Evolutionary conservation across 2,797 vertebrate genomes (phyloP), one percentile per base, ranked within the genome.

Genomic region (Dallia pectoralis): DNA sequence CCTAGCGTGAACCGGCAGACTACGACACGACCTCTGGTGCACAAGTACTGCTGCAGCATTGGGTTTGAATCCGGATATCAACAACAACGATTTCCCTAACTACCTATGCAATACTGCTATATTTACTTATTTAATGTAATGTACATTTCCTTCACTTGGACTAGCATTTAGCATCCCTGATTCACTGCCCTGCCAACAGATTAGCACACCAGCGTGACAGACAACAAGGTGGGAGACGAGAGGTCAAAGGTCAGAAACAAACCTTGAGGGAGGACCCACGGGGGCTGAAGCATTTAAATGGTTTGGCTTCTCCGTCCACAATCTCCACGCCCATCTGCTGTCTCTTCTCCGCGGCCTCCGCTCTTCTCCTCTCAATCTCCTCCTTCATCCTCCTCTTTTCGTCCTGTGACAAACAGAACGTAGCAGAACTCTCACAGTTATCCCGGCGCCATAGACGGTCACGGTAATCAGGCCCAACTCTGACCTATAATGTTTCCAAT

Each of bases 301-400:
- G 95, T 65, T 96, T 96, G 80, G 91, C 96, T 56, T 95, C 94
- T 11, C 92, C 89, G 1, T 93, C 93, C 48, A 90, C n/a, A 0
- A 48, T 65, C 49, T 18, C 83, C 9, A 98, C 97, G n/a, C 96
- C 97, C 80, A 95, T 93, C 85, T 96, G 97, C 74, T 99, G 96
- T 68, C 97, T 95, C 89, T 97, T 98, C 89, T 99, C 97, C 4
- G 97, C 97, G 25, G 97, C 98, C 89, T 98, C 96, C 0, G 97
- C 98, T 84, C 98, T 93, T 91, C 98, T 95, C 89, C 91, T 94
- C 83, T 99, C 98, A 0, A 98, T 99, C 86, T 99, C 98, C 87
- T 99, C 96, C 81, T 98, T 99, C 94, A 98, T 95, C 85, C 95
- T 96, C 89, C 93, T 95, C 91, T 98, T 98, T 81, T 99, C 97